These are phyloP conservation scores for Spatulosminthurus flaviceps DNA, from an alignment of 2,888 invertebrate genomes.

Conservation along the genomic window DNA sequence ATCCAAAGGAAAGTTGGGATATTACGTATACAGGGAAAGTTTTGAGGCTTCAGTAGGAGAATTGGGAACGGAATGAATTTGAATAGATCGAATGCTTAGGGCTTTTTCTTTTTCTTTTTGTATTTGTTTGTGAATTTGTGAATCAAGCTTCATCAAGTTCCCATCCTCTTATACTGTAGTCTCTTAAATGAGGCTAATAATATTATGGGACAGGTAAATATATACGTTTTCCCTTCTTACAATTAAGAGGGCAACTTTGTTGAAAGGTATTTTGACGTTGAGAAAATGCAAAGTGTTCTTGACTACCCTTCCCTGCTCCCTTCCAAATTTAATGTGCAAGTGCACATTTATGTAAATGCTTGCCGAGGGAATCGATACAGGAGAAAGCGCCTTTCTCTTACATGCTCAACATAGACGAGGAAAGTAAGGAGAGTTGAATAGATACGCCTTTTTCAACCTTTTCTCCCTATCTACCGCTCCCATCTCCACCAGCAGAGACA, in stretches of 20 bases:
- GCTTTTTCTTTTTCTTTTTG: too few relatives aligned
- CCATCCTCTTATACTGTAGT: too few relatives aligned
- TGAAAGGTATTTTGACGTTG: conserved; percentile 21
- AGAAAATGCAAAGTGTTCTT: conserved; percentile 18
- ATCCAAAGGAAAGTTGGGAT: too few relatives aligned
- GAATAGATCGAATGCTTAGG: too few relatives aligned
- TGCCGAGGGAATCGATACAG: conserved; percentile 46
- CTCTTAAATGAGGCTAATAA: too few relatives aligned
- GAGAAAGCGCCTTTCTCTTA: conserved; percentile 47
- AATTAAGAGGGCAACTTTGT: background rate
- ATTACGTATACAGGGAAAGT: too few relatives aligned
- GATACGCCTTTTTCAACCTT: conserved; percentile 29
- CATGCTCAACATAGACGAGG: conserved; percentile 16
- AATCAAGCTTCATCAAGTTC: too few relatives aligned
- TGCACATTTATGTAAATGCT: conserved; percentile 45
- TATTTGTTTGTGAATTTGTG: too few relatives aligned
- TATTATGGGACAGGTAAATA: too few relatives aligned
- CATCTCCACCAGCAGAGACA: background rate
- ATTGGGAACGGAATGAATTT: too few relatives aligned
- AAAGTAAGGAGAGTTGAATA: conserved; percentile 24
- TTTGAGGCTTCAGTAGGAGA: too few relatives aligned
- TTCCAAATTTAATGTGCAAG: conserved; percentile 37
- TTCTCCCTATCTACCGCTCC: background rate
- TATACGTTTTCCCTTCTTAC: background rate
- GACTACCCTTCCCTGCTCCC: background rate